Base-by-base conservation (phyloP, 2,888 invertebrate genomes). In the Amaurobius ferox region DNA sequence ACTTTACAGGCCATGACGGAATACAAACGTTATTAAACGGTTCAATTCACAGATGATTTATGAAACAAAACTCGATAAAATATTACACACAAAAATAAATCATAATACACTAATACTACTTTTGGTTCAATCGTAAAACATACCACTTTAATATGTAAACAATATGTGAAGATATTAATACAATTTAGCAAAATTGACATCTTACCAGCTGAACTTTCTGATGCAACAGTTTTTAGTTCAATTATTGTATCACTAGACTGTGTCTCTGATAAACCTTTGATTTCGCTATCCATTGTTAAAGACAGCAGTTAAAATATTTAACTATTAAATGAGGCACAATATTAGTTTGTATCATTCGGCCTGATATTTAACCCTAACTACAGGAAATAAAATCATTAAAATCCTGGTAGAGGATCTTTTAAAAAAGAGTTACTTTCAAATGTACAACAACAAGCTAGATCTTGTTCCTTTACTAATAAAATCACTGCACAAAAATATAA, bases 231-330 rank as follows among this genome's bases (percentile, higher is more conserved):
- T 70, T 76, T 81, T 19, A 76, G 28, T 62, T 81, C 81, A 44
- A 81, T 74, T 30, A 81, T 70, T 29, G 81, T 76, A 62, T 81
- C 81, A 64, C 76, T 81, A 28, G 62, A 62, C 64, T 71, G 68
- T n/a, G 81, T 81, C 44, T 66, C 76, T 19, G 67, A 61, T 11
- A 81, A 35, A 30, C 44, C 76, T 48, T 66, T 81, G 7, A 35
- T 30, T 32, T 81, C 70, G 19, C 29, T 40, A 64, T 73, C 80
- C 80, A 80, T 80, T 7, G 40, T 76, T 16, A 32, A 66, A 0
- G 2, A 11, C 2, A 44, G 16, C 2, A 16, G 9, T 35, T 35
- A 35, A 35, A 5, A 7, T 9, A 7, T 35, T 35, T 35, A 35
- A 16, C 16, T 5, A 55, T 5, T 35, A 35, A 35, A 44, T 16